Base-by-base conservation (phyloP, 1,140 invertebrate genomes). In the Lepidurus couesii region DNA sequence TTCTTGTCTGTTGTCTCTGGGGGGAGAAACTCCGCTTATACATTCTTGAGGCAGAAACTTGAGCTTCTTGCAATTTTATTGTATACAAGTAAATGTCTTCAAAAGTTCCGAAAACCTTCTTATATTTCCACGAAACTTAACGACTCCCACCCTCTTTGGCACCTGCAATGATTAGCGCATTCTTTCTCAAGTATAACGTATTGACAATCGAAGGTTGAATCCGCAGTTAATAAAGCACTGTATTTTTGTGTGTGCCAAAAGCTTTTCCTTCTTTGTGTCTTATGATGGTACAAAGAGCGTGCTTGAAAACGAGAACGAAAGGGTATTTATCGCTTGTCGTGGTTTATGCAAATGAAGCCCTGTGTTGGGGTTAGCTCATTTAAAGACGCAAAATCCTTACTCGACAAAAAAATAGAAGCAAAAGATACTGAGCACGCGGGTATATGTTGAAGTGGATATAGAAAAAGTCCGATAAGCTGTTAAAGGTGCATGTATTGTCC, bases 1-100 rank as follows among this genome's bases (percentile, higher is more conserved):
- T 65, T 65, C 53, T 65, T 65, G 53, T 65, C 53, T 65, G 53
- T 65, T 65, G 53, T 65, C 53, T 65, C 21, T 16, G 16, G 53
- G 53, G 9, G 34, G 34, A 34, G n/a, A 65, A 65, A 65, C 53
- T 65, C 8, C 3, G 0, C 53, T 21, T 21, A 21, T 65, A 65
- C 53, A 65, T 65, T 65, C 53, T 65, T 65, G 21, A 65, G 16
- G 53, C 16, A 65, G 53, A 65, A 65, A 65, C 21, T n/a, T 13
- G 16, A 65, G 21, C 53, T 21, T 16, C 53, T 16, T 65, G 16
- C 34, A 3, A 21, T 65, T 21, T 65, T 21, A 10, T 47, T 65
- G 53, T 21, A 10, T 65, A 21, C 53, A 21, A 7, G 2, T 3
- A 4, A 34, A 34, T 34, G 34, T 34, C 34, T 34, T 34, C 4